Evolutionary conservation across 2,113 vertebrate species (phyloP).

Genomic region (Nicator chloris): DNA sequence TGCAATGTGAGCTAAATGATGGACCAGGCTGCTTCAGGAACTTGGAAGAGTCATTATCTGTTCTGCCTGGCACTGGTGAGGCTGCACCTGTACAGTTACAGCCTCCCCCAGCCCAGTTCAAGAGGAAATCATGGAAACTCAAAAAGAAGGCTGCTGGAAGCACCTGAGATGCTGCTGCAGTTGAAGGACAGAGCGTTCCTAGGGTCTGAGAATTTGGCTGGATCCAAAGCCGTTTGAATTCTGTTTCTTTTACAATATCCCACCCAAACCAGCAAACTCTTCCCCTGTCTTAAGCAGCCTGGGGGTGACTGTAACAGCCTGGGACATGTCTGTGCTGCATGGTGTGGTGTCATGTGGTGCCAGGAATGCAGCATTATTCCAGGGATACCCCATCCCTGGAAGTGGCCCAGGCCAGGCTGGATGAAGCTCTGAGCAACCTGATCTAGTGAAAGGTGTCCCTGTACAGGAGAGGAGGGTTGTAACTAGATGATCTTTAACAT

Average conservation of each 20-base stretch:
- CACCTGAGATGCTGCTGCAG: neutral
- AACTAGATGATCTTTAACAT: neutral
- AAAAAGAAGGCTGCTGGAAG: neutral
- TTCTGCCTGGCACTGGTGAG: neutral
- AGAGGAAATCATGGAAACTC: neutral
- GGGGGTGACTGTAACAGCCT: neutral
- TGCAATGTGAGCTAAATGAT: neutral
- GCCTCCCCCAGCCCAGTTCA: neutral
- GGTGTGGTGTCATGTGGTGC: rapidly evolving
- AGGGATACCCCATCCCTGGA: neutral
- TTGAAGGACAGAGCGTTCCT: neutral
- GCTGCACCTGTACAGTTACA: neutral
- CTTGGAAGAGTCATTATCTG: neutral
- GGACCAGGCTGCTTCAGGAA: neutral
- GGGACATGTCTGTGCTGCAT: neutral
- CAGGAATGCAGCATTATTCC: neutral
- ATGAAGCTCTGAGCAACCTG: neutral
- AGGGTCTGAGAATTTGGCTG: neutral
- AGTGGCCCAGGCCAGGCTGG: neutral
- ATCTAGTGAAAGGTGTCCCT: neutral
- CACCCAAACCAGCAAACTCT: neutral
- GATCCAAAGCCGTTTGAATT: neutral
- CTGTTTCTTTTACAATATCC: neutral
- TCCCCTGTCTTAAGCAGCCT: neutral
- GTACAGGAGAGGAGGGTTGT: neutral